Conservation (phyloP, 2,113 vertebrate genomes). For the Anoplopoma fimbria region DNA sequence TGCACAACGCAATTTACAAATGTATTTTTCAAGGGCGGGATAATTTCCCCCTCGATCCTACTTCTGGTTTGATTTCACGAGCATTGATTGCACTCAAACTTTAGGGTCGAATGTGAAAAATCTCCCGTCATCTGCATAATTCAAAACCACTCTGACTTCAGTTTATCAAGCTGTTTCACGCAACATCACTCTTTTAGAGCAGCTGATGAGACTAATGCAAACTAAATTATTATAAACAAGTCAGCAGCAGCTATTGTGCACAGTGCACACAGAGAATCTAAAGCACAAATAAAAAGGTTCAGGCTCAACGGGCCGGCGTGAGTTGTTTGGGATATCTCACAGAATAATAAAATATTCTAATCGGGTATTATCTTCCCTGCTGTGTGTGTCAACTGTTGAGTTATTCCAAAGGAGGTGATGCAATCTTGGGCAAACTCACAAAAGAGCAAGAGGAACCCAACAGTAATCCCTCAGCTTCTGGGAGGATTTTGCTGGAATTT, state of each 20-base stretch:
- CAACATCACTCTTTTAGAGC: slow-evolving; percentile 1
- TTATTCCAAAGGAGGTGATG: slow-evolving; percentile 60
- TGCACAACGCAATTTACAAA: slow-evolving; percentile 67
- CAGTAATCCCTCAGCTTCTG: slow-evolving; percentile 61
- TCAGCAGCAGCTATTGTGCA: slow-evolving; percentile 21
- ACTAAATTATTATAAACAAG: slow-evolving; percentile 3
- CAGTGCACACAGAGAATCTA: slow-evolving; percentile 8
- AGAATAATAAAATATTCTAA: slow-evolving; percentile 46
- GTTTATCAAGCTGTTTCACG: slow-evolving; percentile 24
- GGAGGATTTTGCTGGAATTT: slow-evolving; percentile 46
- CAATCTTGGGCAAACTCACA: slow-evolving; percentile 59
- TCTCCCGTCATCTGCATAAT: slow-evolving; percentile 43
- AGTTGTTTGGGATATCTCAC: slow-evolving; percentile 25
- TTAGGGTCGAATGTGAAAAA: slow-evolving; percentile 35
- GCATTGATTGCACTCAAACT: slow-evolving; percentile 27
- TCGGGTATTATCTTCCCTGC: slow-evolving; percentile 40
- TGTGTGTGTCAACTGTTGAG: slow-evolving; percentile 36
- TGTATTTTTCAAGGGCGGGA: slow-evolving; percentile 49
- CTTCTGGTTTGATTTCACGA: slow-evolving; percentile 18
- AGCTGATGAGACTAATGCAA: slow-evolving; percentile 42
- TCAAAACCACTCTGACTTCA: slow-evolving; percentile 29
- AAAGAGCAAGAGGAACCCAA: slow-evolving; percentile 20
- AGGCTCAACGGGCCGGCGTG: slow-evolving; percentile 3
- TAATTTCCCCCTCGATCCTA: slow-evolving; percentile 30
- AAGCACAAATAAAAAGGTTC: slow-evolving; percentile 35